Percentiles rank a stretch among this genome's conserved stretches.
These are phyloP conservation scores for Centropus bengalensis DNA, from an alignment of 2,113 vertebrate genomes.

Conservation along the genomic window DNA sequence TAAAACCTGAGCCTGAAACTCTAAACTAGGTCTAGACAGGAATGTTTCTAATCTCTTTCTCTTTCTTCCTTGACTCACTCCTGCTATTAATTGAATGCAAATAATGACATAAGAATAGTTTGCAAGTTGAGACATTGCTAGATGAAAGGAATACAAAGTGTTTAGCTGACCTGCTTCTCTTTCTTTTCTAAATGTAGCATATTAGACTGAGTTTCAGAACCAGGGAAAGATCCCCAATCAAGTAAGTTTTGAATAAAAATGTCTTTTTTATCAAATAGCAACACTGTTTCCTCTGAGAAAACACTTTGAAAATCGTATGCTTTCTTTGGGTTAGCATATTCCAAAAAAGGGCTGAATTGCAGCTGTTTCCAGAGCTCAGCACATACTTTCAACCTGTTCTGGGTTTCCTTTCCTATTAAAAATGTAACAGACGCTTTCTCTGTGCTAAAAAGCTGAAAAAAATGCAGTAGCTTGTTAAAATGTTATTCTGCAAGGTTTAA, in stretches of 20 bases:
- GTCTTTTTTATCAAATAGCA: not conserved
- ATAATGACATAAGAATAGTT: not conserved
- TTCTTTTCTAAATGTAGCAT: not conserved
- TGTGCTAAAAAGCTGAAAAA: not conserved
- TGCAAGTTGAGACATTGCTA: not conserved
- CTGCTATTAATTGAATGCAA: not conserved
- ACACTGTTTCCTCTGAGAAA: conserved; percentile 3
- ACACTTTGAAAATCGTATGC: not conserved
- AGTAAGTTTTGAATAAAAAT: not conserved
- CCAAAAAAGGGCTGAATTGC: not conserved
- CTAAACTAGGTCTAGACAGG: not conserved
- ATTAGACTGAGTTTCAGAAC: not conserved
- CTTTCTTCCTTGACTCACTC: not conserved
- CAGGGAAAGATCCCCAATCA: not conserved
- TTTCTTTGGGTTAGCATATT: not conserved
- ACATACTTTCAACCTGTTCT: conserved; percentile 23
- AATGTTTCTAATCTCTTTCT: not conserved
- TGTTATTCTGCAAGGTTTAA: conserved; percentile 6
- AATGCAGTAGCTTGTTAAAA: not conserved
- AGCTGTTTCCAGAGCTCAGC: not conserved
- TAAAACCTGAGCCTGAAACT: not conserved
- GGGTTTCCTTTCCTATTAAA: conserved; percentile 23
- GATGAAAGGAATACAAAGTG: not conserved
- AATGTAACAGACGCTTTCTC: not conserved
- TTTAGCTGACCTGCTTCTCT: not conserved